Percentiles rank a stretch among this genome's conserved stretches.
Evolutionary conservation across 1,140 invertebrate species (phyloP).

Genomic region (Ceratina calcarata): DNA sequence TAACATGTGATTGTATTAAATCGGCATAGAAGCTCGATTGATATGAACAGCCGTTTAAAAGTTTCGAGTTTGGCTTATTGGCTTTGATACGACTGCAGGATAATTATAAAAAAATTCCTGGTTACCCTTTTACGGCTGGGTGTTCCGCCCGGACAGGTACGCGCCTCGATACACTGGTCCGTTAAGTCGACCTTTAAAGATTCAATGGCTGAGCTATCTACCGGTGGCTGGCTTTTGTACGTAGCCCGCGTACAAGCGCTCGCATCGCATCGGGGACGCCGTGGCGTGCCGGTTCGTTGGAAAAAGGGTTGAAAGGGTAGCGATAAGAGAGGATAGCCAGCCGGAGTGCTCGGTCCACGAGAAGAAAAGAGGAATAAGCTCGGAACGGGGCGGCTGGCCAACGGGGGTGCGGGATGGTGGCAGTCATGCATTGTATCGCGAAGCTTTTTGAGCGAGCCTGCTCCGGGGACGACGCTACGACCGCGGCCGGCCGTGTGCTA

Average conservation of each 20-base stretch:
- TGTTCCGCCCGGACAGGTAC: slow-evolving; percentile 8
- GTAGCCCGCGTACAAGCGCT: slow-evolving; percentile 1
- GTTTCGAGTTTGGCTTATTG: too few relatives aligned
- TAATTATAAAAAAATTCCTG: neutral
- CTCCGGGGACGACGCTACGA: slow-evolving; percentile 60
- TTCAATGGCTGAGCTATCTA: slow-evolving; percentile 56
- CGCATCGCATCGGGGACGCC: neutral
- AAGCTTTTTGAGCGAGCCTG: slow-evolving; percentile 77
- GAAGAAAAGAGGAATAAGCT: slow-evolving; percentile 59
- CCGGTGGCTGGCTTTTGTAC: slow-evolving; percentile 55
- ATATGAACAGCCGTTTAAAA: neutral
- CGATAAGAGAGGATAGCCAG: slow-evolving; percentile 59
- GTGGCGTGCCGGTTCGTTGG: slow-evolving; percentile 18
- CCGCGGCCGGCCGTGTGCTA: slow-evolving; percentile 11
- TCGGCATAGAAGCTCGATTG: too few relatives aligned
- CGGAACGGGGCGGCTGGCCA: slow-evolving; percentile 27
- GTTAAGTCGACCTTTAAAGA: slow-evolving; percentile 54
- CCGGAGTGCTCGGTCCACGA: slow-evolving; percentile 47
- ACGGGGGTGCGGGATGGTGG: slow-evolving; percentile 27
- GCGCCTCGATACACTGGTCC: slow-evolving; percentile 11
- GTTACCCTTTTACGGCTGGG: too few relatives aligned
- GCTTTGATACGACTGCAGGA: too few relatives aligned
- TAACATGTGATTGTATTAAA: too few relatives aligned
- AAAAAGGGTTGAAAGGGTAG: slow-evolving; percentile 65
- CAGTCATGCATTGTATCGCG: slow-evolving; percentile 74